Percentiles rank a stretch among this genome's conserved stretches.
phyloP scores from a whole-genome alignment of 2,113 vertebrate species.

The Meriones unguiculatus region DNA sequence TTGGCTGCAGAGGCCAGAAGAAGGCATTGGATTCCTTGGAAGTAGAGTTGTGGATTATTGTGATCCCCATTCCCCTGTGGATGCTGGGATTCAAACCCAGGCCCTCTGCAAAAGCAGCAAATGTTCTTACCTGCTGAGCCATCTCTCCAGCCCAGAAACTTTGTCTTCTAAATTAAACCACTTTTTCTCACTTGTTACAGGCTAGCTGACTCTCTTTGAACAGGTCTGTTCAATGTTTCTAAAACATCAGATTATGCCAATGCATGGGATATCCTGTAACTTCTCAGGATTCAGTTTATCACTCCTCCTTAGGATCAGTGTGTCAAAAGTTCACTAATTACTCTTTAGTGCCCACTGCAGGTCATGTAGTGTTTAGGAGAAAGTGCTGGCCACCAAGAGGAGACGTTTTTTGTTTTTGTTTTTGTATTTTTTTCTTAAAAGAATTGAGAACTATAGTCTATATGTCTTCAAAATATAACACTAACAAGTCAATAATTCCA shows the following conservation, averaged over 20 bases:
- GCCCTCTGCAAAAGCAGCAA: neutral
- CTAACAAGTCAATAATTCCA: neutral
- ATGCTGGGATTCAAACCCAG: neutral
- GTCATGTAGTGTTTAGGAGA: neutral
- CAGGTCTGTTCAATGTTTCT: neutral
- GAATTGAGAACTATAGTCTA: neutral
- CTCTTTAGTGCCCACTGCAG: neutral
- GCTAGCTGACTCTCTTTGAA: neutral
- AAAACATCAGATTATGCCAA: neutral
- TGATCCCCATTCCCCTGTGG: neutral
- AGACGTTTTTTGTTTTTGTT: neutral
- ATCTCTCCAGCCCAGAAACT: neutral
- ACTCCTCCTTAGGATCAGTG: neutral
- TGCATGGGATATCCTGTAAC: neutral
- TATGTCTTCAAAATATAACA: neutral
- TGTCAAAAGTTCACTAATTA: neutral
- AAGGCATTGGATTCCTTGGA: neutral
- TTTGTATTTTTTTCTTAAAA: neutral
- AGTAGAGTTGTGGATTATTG: neutral
- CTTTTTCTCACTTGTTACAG: neutral
- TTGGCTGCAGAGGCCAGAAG: neutral
- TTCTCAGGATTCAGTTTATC: neutral
- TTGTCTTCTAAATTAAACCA: neutral
- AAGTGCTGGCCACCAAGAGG: neutral
- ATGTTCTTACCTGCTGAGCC: neutral